Percentiles rank a stretch among this genome's conserved stretches.
Evolutionary conservation across 2,797 vertebrate species (phyloP).

Genomic region (Squalus acanthias): DNA sequence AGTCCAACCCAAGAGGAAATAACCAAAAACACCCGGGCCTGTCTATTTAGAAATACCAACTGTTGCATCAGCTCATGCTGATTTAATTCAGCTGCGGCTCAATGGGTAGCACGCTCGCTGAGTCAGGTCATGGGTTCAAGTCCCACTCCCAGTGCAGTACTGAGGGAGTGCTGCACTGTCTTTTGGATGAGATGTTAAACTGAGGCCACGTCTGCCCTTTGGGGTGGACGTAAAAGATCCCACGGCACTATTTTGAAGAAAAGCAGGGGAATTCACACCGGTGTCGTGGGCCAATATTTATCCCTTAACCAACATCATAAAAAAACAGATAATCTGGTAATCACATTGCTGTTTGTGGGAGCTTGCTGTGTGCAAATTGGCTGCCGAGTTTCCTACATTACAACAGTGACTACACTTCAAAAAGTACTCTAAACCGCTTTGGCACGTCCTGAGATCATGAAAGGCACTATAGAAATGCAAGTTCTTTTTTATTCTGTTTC

Average conservation of each 20-base stretch:
- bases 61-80: no score
- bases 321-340: background rate
- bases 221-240: background rate
- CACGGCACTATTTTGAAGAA: background rate
- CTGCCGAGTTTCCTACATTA: background rate
- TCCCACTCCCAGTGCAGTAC: background rate
- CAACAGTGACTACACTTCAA: background rate
- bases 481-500: background rate
- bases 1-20: no score
- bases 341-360: background rate
- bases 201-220: background rate
- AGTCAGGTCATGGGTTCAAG: background rate
- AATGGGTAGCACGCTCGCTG: no score
- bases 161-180: background rate
- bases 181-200: background rate
- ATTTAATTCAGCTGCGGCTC: no score
- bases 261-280: background rate
- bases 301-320: background rate
- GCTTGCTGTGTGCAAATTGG: background rate
- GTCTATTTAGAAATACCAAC: no score
- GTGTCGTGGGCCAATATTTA: background rate
- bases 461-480: background rate
- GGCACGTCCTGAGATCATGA: accelerated
- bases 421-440: background rate
- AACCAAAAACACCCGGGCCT: no score